A percentile compares a stretch with the other conserved stretches of the same genome.
Evolutionary conservation across 1,140 invertebrate species (phyloP).

Genomic region (Drosophila kepulauana): DNA sequence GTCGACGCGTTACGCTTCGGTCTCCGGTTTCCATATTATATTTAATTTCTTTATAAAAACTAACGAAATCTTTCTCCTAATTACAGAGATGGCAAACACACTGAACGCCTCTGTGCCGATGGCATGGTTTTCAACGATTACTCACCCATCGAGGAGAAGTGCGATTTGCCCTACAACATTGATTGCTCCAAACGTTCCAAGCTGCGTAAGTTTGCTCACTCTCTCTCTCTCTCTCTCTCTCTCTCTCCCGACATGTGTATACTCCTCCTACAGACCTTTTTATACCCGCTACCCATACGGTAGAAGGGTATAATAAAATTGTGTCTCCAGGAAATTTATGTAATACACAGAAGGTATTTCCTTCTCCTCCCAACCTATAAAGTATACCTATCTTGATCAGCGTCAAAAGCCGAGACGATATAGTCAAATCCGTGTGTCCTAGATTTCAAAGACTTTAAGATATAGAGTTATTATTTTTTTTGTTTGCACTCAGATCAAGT

Average conservation of each 20-base stretch:
- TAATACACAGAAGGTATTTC: no score
- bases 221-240: background rate
- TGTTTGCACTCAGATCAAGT: no score
- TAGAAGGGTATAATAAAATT: no score
- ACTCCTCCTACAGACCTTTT: background rate
- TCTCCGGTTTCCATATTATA: no score
- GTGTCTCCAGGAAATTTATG: no score
- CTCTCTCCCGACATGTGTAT: background rate
- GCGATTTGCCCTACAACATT: conserved; percentile 94
- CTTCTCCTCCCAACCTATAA: no score
- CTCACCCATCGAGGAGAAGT: conserved; percentile 92
- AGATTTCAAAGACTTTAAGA: no score
- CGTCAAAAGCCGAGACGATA: no score
- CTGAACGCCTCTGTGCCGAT: conserved; percentile 93
- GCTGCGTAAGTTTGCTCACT: conserved; percentile 88
- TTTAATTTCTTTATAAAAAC: background rate
- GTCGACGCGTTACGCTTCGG: background rate
- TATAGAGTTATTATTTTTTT: no score
- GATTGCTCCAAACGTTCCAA: conserved; percentile 92
- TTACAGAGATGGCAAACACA: conserved; percentile 88
- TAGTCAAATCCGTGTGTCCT: no score
- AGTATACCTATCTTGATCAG: no score
- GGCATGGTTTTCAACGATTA: conserved; percentile 97
- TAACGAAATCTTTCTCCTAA: background rate
- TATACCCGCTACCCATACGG: no score